Percentiles rank a stretch among this genome's conserved stretches.
phyloP scores from a whole-genome alignment of 2,888 invertebrate species.

The Thecocarcelia acutangulata region DNA sequence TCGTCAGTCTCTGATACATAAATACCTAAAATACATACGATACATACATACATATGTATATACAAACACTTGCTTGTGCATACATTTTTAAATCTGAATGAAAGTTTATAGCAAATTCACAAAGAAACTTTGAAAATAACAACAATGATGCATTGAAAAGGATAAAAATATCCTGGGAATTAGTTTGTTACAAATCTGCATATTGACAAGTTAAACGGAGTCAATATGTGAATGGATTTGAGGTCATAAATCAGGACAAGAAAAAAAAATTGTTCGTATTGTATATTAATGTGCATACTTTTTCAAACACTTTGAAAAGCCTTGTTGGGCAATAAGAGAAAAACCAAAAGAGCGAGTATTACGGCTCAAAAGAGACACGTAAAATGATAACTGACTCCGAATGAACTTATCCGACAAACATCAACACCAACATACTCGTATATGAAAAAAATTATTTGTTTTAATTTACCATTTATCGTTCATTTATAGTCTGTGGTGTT shows the following conservation, averaged over 20 bases:
- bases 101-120: conserved; percentile 4
- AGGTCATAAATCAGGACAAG: conserved; percentile 58
- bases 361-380: too few species aligned
- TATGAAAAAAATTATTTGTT: too few species aligned
- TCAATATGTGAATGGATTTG: conserved; percentile 61
- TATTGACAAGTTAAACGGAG: conserved; percentile 65
- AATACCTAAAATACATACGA: background rate
- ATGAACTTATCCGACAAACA: too few species aligned
- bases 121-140: conserved; percentile 20
- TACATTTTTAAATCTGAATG: too few species aligned
- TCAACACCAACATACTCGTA: too few species aligned
- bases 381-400: too few species aligned
- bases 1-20: too few species aligned
- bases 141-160: conserved; percentile 64
- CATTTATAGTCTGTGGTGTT: too few species aligned
- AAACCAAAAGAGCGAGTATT: too few species aligned
- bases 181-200: conserved; percentile 66
- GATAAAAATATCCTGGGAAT: conserved; percentile 46
- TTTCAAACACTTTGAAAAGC: background rate
- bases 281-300: too few species aligned
- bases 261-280: conserved; percentile 11
- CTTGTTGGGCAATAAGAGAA: background rate
- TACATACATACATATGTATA: conserved; percentile 53
- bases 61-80: too few species aligned
- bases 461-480: too few species aligned